Conservation (phyloP, 1,140 invertebrate genomes). For the Philopotamus ludificatus region DNA sequence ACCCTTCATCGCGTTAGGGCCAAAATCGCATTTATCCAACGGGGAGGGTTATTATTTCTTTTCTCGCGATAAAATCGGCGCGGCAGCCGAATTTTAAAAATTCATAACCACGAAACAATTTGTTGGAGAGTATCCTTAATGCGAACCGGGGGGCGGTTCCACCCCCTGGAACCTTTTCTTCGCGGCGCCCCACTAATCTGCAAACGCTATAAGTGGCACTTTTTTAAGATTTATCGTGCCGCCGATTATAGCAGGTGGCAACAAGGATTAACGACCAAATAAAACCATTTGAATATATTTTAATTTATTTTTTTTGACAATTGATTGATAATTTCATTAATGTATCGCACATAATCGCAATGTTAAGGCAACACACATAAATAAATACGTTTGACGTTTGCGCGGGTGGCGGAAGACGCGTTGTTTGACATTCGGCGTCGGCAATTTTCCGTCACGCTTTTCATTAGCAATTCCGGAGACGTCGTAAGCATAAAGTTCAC, state of each 20-base stretch:
- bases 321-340: no score
- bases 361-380: no score
- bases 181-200: slow-evolving; percentile 31
- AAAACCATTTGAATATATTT: no score
- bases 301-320: no score
- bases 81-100: slow-evolving; percentile 15
- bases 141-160: slow-evolving; percentile 13
- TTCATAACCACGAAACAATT: slow-evolving; percentile 37
- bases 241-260: no score
- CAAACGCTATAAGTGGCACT: neutral
- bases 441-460: neutral
- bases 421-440: neutral
- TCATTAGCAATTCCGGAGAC: slow-evolving; percentile 8
- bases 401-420: no score
- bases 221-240: neutral
- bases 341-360: no score
- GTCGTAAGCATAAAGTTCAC: slow-evolving; percentile 11
- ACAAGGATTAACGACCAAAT: no score
- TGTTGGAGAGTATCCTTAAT: slow-evolving; percentile 30
- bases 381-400: no score
- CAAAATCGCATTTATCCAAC: no score
- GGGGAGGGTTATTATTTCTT: no score
- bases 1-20: no score
- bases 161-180: slow-evolving; percentile 4
- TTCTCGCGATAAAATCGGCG: slow-evolving; percentile 1